phyloP scores from a whole-genome alignment of 2,888 invertebrate genomes.

The Biston betularia region DNA sequence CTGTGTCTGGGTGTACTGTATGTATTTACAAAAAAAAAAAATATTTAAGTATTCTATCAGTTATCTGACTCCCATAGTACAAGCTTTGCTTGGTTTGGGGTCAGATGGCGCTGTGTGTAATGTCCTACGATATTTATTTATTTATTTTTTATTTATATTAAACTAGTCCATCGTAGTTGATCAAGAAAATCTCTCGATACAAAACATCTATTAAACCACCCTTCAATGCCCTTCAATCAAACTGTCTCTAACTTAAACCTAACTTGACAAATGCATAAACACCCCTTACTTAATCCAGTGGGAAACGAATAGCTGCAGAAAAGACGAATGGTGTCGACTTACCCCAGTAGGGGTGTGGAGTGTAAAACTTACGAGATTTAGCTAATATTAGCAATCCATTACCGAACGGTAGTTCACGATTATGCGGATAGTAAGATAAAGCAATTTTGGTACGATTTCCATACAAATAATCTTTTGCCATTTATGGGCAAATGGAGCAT shows the following conservation, averaged over 20 bases:
- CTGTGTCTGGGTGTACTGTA: too few relatives aligned
- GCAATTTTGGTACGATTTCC: neutral
- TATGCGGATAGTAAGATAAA: neutral
- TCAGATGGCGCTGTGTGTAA: too few relatives aligned
- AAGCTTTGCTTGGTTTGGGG: too few relatives aligned
- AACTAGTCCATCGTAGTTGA: neutral
- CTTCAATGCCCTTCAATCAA: constrained; percentile 37
- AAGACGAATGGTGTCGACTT: constrained; percentile 78
- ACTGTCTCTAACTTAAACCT: constrained; percentile 51
- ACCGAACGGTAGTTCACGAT: constrained; percentile 55
- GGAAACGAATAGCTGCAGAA: constrained; percentile 71
- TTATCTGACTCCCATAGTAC: too few relatives aligned
- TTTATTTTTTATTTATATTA: too few relatives aligned
- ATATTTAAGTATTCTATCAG: too few relatives aligned
- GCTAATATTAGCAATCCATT: constrained; percentile 85
- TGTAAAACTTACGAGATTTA: constrained; percentile 78
- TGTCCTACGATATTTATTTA: too few relatives aligned
- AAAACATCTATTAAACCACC: constrained; percentile 39
- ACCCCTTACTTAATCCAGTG: constrained; percentile 56
- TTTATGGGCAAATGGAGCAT: too few relatives aligned
- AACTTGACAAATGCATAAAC: constrained; percentile 59
- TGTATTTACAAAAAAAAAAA: too few relatives aligned
- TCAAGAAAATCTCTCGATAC: neutral
- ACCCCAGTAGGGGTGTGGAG: constrained; percentile 60
- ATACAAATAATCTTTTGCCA: too few relatives aligned